Evolutionary conservation across 2,888 invertebrate genomes (phyloP), one percentile per base, ranked within the genome.

Genomic region (Prostheceraeus crozeri): DNA sequence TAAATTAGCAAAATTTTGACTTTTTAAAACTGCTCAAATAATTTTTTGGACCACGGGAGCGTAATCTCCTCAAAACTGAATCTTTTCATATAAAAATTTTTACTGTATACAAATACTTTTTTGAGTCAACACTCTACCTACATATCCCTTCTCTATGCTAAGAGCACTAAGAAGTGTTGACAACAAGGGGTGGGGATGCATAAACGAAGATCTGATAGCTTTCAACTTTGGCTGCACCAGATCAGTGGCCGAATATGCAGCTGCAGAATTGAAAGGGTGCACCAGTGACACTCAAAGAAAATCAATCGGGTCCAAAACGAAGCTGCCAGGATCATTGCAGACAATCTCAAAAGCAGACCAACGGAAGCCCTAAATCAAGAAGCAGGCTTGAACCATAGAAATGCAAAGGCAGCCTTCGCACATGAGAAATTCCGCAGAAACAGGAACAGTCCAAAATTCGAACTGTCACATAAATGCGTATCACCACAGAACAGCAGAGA

Each of bases 161-260:
- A n/a, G n/a, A n/a, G n/a, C n/a, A n/a, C n/a, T n/a, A n/a, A n/a
- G n/a, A n/a, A n/a, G n/a, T n/a, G n/a, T n/a, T n/a, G n/a, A n/a
- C n/a, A n/a, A n/a, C n/a, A n/a, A n/a, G n/a, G n/a, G n/a, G n/a
- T 40, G 40, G 40, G 40, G 40, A 6, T 40, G 40, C 14, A 14
- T 6, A 40, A 10, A 40, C 6, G 14, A 40, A 40, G 40, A 40
- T 40, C n/a, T 40, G 6, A 40, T 14, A 40, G 40, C 40, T 16
- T 19, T 40, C 6, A 16, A 40, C 19, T 16, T 40, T 16, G 40
- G 40, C 14, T 40, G 19, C 40, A 40, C 19, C 40, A 6, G 40
- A 40, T 40, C 40, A 14, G 40, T 40, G 19, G 40, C 40, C n/a
- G 40, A 40, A 6, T 40, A 40, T 10, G 40, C 40, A 40, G 40